phyloP scores from a whole-genome alignment of 2,888 invertebrate genomes.

The Epicampocera succincta region DNA sequence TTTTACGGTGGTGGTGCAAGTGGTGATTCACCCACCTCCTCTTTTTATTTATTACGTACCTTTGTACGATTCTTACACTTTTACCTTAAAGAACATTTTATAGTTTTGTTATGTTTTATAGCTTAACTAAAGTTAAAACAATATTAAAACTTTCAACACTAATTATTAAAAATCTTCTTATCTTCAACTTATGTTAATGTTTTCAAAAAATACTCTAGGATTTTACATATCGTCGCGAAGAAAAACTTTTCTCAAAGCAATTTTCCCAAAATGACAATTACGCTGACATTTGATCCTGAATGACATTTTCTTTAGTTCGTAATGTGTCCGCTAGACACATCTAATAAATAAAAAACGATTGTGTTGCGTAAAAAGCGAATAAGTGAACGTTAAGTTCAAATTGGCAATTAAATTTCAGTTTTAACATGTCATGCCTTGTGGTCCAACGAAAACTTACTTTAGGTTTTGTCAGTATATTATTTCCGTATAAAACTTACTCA shows the following conservation, averaged over 20 bases:
- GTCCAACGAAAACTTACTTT: too few relatives aligned
- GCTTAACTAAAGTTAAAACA: constrained; percentile 6
- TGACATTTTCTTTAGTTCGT: constrained; percentile 8
- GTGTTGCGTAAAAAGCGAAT: not conserved
- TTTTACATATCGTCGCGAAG: constrained; percentile 38
- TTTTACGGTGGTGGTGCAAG: constrained; percentile 55
- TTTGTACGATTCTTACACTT: constrained; percentile 47
- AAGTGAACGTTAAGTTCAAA: not conserved
- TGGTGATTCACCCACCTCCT: constrained; percentile 69
- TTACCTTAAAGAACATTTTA: constrained; percentile 59
- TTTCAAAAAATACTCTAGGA: constrained; percentile 13
- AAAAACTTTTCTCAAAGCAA: constrained; percentile 51
- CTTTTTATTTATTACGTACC: constrained; percentile 61
- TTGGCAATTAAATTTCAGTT: too few relatives aligned
- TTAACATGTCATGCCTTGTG: too few relatives aligned
- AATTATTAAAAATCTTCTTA: not conserved
- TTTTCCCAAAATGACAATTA: constrained; percentile 49
- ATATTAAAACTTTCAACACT: not conserved
- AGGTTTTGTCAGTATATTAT: too few relatives aligned
- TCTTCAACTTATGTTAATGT: constrained; percentile 10
- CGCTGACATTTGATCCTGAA: constrained; percentile 23
- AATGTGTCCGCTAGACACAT: constrained; percentile 2
- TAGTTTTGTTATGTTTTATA: not conserved
- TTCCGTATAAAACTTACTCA: too few relatives aligned
- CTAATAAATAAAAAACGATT: not conserved